phyloP scores from a whole-genome alignment of 1,140 invertebrate genomes.

The Drosophila pallidifrons region DNA sequence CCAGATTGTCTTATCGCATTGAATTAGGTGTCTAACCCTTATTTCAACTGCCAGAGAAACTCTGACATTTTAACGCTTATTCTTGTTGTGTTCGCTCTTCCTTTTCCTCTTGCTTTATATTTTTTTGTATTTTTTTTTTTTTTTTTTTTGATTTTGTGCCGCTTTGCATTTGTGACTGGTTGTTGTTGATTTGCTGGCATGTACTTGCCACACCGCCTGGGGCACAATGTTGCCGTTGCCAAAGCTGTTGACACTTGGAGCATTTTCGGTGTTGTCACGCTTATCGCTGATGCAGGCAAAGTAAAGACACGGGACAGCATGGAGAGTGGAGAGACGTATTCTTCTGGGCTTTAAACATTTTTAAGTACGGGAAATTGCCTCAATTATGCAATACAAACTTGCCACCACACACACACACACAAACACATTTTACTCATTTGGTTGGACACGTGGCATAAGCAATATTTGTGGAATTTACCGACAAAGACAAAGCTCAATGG shows the following conservation, averaged over 20 bases:
- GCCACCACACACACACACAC: too few relatives aligned
- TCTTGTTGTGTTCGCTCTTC: slow-evolving; percentile 15
- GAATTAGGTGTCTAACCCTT: slow-evolving; percentile 69
- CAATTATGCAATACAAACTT: too few relatives aligned
- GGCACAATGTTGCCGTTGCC: background rate
- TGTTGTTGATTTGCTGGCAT: slow-evolving; percentile 47
- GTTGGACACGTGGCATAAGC: background rate
- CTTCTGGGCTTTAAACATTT: too few relatives aligned
- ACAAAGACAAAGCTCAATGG: background rate
- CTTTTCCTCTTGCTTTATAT: background rate
- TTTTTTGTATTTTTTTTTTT: slow-evolving; percentile 14
- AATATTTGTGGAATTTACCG: background rate
- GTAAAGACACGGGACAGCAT: slow-evolving; percentile 18
- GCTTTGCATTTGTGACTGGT: slow-evolving; percentile 21
- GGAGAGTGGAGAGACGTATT: slow-evolving; percentile 13
- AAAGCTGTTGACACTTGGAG: slow-evolving; percentile 57
- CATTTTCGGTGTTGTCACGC: slow-evolving; percentile 58
- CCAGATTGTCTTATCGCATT: slow-evolving; percentile 65
- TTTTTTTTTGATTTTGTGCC: slow-evolving; percentile 21
- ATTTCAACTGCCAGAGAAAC: slow-evolving; percentile 55
- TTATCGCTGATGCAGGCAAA: slow-evolving; percentile 57
- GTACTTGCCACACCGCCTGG: background rate
- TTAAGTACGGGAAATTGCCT: slow-evolving; percentile 31
- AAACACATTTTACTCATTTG: background rate
- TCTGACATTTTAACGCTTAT: slow-evolving; percentile 60